Evolutionary conservation across 2,888 invertebrate species (phyloP).

Genomic region (Odontocerum albicorne): DNA sequence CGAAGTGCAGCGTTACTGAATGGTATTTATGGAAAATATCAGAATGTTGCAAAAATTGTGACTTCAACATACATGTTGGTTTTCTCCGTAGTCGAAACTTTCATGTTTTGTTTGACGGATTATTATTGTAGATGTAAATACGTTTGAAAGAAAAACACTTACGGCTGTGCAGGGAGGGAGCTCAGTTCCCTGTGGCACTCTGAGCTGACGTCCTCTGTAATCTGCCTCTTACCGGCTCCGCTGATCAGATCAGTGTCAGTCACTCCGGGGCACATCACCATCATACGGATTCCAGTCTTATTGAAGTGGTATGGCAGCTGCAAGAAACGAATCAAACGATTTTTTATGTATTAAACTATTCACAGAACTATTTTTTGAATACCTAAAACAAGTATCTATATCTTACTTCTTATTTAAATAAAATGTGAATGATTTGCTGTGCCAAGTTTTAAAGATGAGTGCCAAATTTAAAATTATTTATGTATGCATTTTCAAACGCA

Average conservation of each 20-base stretch:
- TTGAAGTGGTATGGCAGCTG: slow-evolving; percentile 46
- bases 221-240: slow-evolving; percentile 38
- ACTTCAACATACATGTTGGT: too few relatives aligned
- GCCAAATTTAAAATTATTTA: neutral
- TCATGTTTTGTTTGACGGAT: too few relatives aligned
- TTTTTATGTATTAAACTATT: neutral
- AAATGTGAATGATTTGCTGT: neutral
- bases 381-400: neutral
- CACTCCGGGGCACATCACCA: slow-evolving; percentile 58
- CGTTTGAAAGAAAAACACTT: too few relatives aligned
- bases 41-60: too few relatives aligned
- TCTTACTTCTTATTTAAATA: neutral
- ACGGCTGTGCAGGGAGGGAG: slow-evolving; percentile 45
- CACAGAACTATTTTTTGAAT: neutral
- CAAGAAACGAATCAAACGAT: neutral
- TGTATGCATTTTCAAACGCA: neutral
- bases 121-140: too few relatives aligned
- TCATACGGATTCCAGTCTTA: slow-evolving; percentile 53
- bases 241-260: slow-evolving; percentile 49
- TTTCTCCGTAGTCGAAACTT: too few relatives aligned
- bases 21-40: too few relatives aligned
- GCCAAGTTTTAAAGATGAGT: neutral
- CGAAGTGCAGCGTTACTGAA: too few relatives aligned
- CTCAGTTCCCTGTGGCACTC: slow-evolving; percentile 35
- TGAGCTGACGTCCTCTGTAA: slow-evolving; percentile 33